Evolutionary conservation across 2,113 vertebrate species (phyloP), one percentile per base, ranked within the genome.

Genomic region (Sterrhoptilus dennistouni): DNA sequence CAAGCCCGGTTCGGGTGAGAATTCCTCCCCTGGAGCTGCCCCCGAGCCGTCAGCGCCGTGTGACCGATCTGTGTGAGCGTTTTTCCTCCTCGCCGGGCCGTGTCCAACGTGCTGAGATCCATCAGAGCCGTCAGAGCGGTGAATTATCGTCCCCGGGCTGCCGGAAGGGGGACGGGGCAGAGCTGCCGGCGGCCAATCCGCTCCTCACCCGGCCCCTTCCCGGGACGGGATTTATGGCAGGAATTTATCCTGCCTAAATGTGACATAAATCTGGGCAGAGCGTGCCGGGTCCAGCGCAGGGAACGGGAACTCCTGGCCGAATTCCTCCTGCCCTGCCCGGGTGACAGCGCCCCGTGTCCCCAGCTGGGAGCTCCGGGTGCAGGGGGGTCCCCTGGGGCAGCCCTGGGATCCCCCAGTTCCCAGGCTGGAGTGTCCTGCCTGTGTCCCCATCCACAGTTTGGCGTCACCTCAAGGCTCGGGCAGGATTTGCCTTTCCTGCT

Each of bases 171-270:
- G 90, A 94, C 89, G 91, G 86, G 86, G 82, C 81, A 31, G 83
- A 75, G 94, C 57, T 97, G 83, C 81, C 63, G 29, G 92, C 84
- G 83, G 90, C 96, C 97, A 97, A 31, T 93, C 96, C 91, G 96
- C 96, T 96, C 92, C 95, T 96, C 81, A 45, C 96, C 68, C 89
- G 79, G 80, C 94, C 87, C 76, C 94, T 96, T 97, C 96, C 94
- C 76, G 90, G 93, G 79, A 86, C 27, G 77, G 90, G 79, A 96
- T 98, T 98, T 97, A 98, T 96, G 97, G 98, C 87, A 94, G 97
- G 96, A 82, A 95, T 98, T 98, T 97, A 95, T 98, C 96, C 96
- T 84, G 82, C 47, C 47, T 98, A 97, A 97, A 96, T 83, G 97
- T 52, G 95, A 64, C 92, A 97, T 97, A 33, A 56, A n/a, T 56